Percentiles rank a stretch among this genome's conserved stretches.
phyloP scores from a whole-genome alignment of 2,113 vertebrate species.

The Prietella phreatophila region DNA sequence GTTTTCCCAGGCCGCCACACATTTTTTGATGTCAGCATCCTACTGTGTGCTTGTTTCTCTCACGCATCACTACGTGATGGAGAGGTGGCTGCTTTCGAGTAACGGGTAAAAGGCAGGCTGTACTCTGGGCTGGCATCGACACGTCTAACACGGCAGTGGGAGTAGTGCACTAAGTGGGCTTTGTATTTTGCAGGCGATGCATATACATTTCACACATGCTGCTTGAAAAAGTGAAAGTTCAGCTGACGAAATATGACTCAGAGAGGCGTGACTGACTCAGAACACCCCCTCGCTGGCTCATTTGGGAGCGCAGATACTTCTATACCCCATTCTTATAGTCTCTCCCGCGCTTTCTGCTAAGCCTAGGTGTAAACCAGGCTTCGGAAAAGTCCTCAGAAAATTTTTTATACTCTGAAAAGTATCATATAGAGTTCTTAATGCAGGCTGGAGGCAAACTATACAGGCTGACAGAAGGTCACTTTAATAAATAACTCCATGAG shows the following conservation, averaged over 20 bases:
- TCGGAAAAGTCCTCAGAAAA: background rate
- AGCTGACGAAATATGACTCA: constrained; percentile 32
- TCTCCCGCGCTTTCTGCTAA: background rate
- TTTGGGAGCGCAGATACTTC: constrained; percentile 15
- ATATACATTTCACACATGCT: constrained; percentile 22
- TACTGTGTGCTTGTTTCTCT: background rate
- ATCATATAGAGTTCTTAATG: background rate
- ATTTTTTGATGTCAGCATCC: background rate
- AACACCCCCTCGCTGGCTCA: constrained; percentile 38
- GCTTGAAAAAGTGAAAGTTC: constrained; percentile 11
- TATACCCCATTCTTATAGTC: background rate
- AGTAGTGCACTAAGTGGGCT: constrained; percentile 5
- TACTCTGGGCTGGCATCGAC: background rate
- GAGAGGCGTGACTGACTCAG: constrained; percentile 31
- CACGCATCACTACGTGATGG: background rate
- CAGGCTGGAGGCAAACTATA: constrained; percentile 14
- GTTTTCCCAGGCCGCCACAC: background rate
- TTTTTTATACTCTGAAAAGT: background rate
- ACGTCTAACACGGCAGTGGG: background rate
- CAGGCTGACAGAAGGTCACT: background rate
- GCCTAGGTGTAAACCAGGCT: background rate
- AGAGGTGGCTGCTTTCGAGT: background rate
- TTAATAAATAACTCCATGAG: constrained; percentile 11
- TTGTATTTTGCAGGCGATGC: background rate
- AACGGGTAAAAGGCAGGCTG: background rate